Evolutionary conservation across 2,113 vertebrate species (phyloP), one percentile per base, ranked within the genome.

Genomic region (Eclectus roratus): DNA sequence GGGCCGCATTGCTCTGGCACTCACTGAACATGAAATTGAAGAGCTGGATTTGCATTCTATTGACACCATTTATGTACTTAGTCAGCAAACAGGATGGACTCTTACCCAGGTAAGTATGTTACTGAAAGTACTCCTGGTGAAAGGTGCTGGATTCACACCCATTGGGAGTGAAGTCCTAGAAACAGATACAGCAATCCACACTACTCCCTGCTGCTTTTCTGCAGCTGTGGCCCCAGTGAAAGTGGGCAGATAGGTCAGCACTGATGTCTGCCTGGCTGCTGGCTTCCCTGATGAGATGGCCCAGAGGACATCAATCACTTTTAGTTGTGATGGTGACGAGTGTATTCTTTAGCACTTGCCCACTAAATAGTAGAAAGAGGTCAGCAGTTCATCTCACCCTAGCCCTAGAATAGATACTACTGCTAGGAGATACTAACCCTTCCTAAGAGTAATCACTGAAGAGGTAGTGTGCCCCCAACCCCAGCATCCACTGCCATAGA

Each of bases 31-130:
- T 8, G 98, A 98, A 70, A 94, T 98, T 8, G 4, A 74, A n/a
- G 97, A 97, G 80, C 94, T 98, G 89, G 83, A 98, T 63, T 97
- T 98, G 86, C 81, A 49, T 56, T 98, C 98, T 47, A 53, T 98
- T 0, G 98, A 98, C 68, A 94, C 97, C 0, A 37, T 98, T 35
- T 96, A 97, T 66, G 97, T 84, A 6, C 97, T 98, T 1, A 97
- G 95, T 52, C 97, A 96, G 87, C 98, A 98, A 56, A 94, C 91
- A 31, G 97, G 76, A 49, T 98, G 98, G 98, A 98, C 95, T 39
- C 33, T 23, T 17, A 43, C 25, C 18, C 98, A 98, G 97, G 98
- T 98, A 18, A 63, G 94, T 33, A 4, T 44, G 21, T 60, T 20
- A 16, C 7, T 58, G 56, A 68, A 69, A 43, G 53, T 43, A 3